These are phyloP conservation scores for Plutomurus gul DNA, from an alignment of 1,140 invertebrate species.

Conservation along the genomic window DNA sequence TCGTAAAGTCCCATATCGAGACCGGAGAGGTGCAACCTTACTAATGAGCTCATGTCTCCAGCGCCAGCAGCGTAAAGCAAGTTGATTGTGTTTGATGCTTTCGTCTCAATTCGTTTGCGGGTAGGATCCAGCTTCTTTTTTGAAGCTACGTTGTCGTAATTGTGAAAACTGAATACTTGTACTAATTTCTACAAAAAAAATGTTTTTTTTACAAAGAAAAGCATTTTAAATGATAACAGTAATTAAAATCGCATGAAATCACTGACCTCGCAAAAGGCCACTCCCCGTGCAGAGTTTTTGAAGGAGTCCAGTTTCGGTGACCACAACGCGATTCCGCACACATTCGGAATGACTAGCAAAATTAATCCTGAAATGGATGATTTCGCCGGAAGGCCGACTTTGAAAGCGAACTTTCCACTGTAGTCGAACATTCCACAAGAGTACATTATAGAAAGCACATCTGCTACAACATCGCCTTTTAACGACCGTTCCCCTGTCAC, in stretches of 20 bases:
- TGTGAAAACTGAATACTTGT: conserved; percentile 91
- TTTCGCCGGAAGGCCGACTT: conserved; percentile 71
- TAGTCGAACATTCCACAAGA: conserved; percentile 62
- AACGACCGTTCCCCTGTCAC: conserved; percentile 91
- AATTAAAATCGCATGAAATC: not conserved
- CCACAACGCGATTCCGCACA: conserved; percentile 67
- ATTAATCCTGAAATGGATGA: conserved; percentile 69
- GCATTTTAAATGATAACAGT: not conserved
- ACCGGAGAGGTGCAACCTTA: conserved; percentile 86
- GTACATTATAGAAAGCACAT: conserved; percentile 62
- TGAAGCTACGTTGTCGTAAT: conserved; percentile 90
- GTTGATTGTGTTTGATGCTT: conserved; percentile 89
- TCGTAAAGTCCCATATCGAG: conserved; percentile 90
- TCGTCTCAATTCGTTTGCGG: conserved; percentile 86
- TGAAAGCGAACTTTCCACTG: conserved; percentile 57
- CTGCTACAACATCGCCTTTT: conserved; percentile 78
- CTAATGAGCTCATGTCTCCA: conserved; percentile 89
- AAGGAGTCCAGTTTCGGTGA: conserved; percentile 66
- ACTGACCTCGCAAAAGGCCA: conserved; percentile 63
- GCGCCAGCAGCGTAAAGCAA: conserved; percentile 90
- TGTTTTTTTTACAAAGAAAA: not conserved
- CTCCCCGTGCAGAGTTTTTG: conserved; percentile 66
- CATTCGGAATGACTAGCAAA: conserved; percentile 70
- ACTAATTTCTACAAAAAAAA: conserved; percentile 73
- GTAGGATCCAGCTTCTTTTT: conserved; percentile 89